These are phyloP conservation scores for Myanophis thanlyinensis DNA, from an alignment of 2,113 vertebrate species.

Conservation along the genomic window DNA sequence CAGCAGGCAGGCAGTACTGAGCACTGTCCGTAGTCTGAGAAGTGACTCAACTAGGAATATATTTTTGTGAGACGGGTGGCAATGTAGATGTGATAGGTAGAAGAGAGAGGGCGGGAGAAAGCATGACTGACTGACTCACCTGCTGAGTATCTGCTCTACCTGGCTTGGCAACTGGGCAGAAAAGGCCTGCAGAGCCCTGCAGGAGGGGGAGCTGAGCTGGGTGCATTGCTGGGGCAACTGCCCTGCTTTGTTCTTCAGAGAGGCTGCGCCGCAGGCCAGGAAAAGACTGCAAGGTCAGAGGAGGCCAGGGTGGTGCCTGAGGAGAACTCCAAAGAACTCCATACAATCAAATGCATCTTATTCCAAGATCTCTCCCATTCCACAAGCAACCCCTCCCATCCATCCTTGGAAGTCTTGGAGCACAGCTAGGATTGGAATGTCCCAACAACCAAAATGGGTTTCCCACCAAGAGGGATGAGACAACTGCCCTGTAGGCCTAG, in stretches of 20 bases:
- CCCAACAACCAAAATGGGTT: background rate
- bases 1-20: fast-evolving
- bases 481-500: background rate
- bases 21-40: fast-evolving
- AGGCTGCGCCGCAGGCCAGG: background rate
- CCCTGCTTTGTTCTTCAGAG: background rate
- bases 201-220: background rate
- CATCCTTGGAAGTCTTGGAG: background rate
- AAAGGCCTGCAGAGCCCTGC: background rate
- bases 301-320: background rate
- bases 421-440: background rate
- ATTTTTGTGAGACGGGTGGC: background rate
- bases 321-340: background rate
- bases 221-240: background rate
- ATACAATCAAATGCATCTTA: background rate
- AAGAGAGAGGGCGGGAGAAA: background rate
- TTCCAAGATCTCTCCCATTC: background rate
- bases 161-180: background rate
- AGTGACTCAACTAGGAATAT: background rate
- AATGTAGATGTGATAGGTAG: background rate
- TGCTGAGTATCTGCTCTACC: background rate
- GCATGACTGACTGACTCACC: background rate
- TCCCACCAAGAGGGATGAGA: background rate
- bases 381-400: background rate
- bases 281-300: background rate